Evolutionary conservation across 2,888 invertebrate genomes (phyloP).

Genomic region (Choreutis nemorana): DNA sequence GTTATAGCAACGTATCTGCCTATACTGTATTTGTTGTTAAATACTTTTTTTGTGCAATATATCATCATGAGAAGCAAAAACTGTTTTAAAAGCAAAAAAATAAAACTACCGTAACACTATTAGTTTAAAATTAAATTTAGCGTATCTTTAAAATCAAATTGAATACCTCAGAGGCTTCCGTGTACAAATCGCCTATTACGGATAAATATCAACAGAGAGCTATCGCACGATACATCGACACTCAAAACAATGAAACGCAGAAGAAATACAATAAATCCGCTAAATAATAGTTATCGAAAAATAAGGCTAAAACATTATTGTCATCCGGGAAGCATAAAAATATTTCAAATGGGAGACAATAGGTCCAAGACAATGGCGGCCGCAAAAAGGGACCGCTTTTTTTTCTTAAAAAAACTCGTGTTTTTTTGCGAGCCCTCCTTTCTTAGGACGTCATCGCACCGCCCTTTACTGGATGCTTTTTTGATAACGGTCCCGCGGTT

Average conservation of each 20-base stretch:
- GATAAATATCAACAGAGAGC: constrained; percentile 24
- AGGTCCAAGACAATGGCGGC: constrained; percentile 55
- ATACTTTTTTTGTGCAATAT: no score
- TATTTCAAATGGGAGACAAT: constrained; percentile 63
- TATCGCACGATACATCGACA: constrained; percentile 11
- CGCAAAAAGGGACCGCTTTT: constrained; percentile 47
- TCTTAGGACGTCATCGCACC: constrained; percentile 53
- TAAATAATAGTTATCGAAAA: constrained; percentile 63
- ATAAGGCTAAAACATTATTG: constrained; percentile 58
- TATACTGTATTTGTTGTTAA: no score
- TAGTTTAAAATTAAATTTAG: no score
- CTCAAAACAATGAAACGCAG: constrained; percentile 1
- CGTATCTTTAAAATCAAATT: no score
- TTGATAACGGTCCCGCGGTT: constrained; percentile 52
- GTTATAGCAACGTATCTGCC: no score
- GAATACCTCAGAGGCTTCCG: constrained; percentile 23
- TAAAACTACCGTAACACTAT: no score
- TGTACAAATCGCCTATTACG: constrained; percentile 39
- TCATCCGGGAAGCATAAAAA: constrained; percentile 63
- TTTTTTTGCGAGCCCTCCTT: constrained; percentile 50
- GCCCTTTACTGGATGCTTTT: constrained; percentile 35
- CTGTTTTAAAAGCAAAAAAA: no score
- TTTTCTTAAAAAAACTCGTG: constrained; percentile 34
- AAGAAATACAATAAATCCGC: constrained; percentile 48
- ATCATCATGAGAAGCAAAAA: no score